Evolutionary conservation across 2,113 vertebrate species (phyloP), one percentile per base, ranked within the genome.

Genomic region (Alces alces): DNA sequence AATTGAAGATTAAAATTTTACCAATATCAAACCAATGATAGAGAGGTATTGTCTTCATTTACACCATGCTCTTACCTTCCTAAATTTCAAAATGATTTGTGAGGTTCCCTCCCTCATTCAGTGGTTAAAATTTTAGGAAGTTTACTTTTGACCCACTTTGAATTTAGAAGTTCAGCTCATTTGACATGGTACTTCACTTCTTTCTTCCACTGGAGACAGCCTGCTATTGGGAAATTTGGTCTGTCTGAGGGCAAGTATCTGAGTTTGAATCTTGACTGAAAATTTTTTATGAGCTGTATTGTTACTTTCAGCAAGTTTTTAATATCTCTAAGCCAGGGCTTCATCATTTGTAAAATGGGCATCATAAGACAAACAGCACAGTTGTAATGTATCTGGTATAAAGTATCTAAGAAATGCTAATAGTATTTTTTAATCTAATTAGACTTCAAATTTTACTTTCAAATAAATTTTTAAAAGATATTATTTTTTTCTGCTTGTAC

Each of bases 1-100:
- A 89, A 89, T 47, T 66, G 28, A 16, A 47, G 7, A 57, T 94
- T 96, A 93, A 86, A 86, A 90, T 97, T 94, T 96, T 94, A 78
- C 55, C 45, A 36, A 11, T 43, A 86, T 87, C 58, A 79, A 66
- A 47, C n/a, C 45, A 61, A 86, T 83, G n/a, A 86, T 28, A 96
- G 89, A 93, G 30, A 87, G 1, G 21, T 82, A 76, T n/a, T 43
- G n/a, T 73, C 25, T 88, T 88, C 82, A 64, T 80, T 84, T 96
- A 60, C 33, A 85, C 64, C 30, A 82, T 30, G 21, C 9, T 88
- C 60, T 66, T 79, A 92, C 54, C 55, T 30, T 85, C 60, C 58
- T 66, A 82, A 84, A 87, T 66, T 96, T 96, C 58, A 82, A 60
- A 91, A 28, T 45, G 43, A 91, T 78, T 92, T 79, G 57, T 86